phyloP scores from a whole-genome alignment of 2,888 invertebrate species.

The Drepana falcataria region DNA sequence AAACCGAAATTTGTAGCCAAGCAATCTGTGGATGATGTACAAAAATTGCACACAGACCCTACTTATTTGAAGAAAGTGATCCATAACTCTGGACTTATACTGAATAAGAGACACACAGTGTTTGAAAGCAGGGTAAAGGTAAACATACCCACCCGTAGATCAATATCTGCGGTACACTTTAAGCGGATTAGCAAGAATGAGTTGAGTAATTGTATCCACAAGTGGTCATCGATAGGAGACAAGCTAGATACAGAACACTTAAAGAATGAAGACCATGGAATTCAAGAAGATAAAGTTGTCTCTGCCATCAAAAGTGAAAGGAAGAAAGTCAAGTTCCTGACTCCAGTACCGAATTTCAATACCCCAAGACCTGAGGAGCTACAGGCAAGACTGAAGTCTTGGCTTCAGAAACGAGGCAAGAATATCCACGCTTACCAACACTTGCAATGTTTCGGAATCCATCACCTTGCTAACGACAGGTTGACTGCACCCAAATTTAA shows the following conservation, averaged over 20 bases:
- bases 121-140: slow-evolving; percentile 29
- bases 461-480: slow-evolving; percentile 31
- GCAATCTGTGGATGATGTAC: slow-evolving; percentile 24
- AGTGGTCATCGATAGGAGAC: slow-evolving; percentile 63
- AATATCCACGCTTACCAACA: slow-evolving; percentile 68
- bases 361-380: slow-evolving; percentile 63
- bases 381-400: slow-evolving; percentile 59
- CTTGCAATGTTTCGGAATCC: slow-evolving; percentile 73
- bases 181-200: slow-evolving; percentile 55
- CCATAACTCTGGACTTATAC: slow-evolving; percentile 34
- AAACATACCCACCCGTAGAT: slow-evolving; percentile 43
- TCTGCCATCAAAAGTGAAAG: slow-evolving; percentile 65
- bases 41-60: slow-evolving; percentile 43
- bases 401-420: slow-evolving; percentile 75
- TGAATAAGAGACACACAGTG: slow-evolving; percentile 45
- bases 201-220: slow-evolving; percentile 54
- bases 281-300: slow-evolving; percentile 41
- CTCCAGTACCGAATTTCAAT: slow-evolving; percentile 50
- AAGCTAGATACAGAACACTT: slow-evolving; percentile 50
- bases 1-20: slow-evolving; percentile 46
- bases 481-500: slow-evolving; percentile 22
- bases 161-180: slow-evolving; percentile 71
- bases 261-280: slow-evolving; percentile 44
- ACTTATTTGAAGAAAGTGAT: slow-evolving; percentile 47
- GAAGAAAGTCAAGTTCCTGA: slow-evolving; percentile 62